Percentiles rank a stretch among this genome's conserved stretches.
These are phyloP conservation scores for Asobara japonica DNA, from an alignment of 1,140 invertebrate genomes.

Conservation along the genomic window DNA sequence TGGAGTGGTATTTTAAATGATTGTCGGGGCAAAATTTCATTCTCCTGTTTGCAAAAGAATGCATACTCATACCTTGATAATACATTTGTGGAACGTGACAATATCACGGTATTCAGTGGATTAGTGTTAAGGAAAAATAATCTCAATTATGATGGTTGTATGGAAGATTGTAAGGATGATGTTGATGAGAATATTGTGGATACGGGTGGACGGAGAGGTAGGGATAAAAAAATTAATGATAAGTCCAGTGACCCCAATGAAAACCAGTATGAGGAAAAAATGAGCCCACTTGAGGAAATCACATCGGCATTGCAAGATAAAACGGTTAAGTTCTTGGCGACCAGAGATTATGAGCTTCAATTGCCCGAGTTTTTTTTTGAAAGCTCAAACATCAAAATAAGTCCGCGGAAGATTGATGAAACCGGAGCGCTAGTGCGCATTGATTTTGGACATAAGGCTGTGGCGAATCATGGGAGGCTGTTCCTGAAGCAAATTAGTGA, in stretches of 20 bases:
- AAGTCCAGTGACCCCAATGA: constrained; percentile 43
- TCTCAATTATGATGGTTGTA: constrained; percentile 69
- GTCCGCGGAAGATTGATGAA: constrained; percentile 76
- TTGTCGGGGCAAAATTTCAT: constrained; percentile 72
- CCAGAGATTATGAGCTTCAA: constrained; percentile 76
- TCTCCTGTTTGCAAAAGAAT: constrained; percentile 80
- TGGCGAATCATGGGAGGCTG: constrained; percentile 68
- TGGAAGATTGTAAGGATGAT: constrained; percentile 57
- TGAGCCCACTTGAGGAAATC: constrained; percentile 76
- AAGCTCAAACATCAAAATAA: constrained; percentile 75
- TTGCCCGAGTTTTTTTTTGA: constrained; percentile 78
- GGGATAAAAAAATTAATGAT: constrained; percentile 50
- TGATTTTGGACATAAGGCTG: constrained; percentile 70
- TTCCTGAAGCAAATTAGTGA: constrained; percentile 81
- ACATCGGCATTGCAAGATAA: constrained; percentile 75
- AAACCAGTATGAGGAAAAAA: constrained; percentile 55
- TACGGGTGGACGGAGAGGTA: constrained; percentile 38
- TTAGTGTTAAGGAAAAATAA: constrained; percentile 76
- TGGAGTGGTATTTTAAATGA: constrained; percentile 78
- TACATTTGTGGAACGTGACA: constrained; percentile 71
- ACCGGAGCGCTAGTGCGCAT: constrained; percentile 77
- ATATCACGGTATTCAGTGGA: constrained; percentile 76
- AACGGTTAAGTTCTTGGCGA: constrained; percentile 77
- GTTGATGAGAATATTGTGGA: constrained; percentile 58
- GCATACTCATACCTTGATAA: constrained; percentile 76